Evolutionary conservation across 1,140 invertebrate genomes (phyloP).

Genomic region (Heliconius hewitsoni): DNA sequence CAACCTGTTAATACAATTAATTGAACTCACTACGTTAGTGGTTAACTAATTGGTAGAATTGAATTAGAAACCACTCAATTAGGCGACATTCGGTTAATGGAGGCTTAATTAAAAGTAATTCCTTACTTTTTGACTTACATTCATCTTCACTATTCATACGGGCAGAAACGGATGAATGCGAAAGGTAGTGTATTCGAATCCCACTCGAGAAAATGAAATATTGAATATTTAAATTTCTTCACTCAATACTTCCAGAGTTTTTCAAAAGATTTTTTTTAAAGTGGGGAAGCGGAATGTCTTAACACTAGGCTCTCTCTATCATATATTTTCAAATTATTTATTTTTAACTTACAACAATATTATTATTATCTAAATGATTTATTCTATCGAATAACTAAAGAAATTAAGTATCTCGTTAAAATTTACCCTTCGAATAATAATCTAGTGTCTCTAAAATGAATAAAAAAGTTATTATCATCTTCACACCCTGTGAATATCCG

Average conservation of each 20-base stretch:
- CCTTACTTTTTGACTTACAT: background rate
- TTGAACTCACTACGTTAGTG: constrained; percentile 25
- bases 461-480: constrained; percentile 11
- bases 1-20: constrained; percentile 19
- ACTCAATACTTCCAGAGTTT: no score
- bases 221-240: no score
- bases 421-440: background rate
- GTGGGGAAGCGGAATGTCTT: no score
- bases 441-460: background rate
- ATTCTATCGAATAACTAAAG: background rate
- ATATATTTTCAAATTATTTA: no score
- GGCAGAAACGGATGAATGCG: no score
- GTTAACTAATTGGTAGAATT: constrained; percentile 31
- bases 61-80: constrained; percentile 29
- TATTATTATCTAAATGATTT: background rate
- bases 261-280: no score
- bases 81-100: constrained; percentile 23
- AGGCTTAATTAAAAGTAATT: constrained; percentile 14
- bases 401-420: background rate
- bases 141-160: no score
- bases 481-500: constrained; percentile 22
- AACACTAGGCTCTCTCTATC: no score
- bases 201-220: no score
- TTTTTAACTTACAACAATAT: no score
- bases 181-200: no score